Conservation (phyloP, 1,140 invertebrate species). For the Coptotermes formosanus region DNA sequence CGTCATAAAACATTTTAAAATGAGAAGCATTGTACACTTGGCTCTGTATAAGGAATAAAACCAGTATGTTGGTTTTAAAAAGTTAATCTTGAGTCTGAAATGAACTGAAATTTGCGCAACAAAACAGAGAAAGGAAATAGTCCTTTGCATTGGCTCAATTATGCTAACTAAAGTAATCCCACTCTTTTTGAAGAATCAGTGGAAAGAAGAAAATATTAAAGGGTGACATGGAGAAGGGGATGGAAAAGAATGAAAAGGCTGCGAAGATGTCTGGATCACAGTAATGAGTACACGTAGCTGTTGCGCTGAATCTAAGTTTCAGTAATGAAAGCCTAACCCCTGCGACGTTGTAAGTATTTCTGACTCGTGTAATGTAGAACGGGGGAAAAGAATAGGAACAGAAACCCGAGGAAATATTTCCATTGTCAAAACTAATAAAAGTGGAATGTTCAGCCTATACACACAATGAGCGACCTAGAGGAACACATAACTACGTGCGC, state of each 20-base stretch:
- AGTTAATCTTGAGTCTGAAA: no score
- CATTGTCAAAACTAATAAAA: background rate
- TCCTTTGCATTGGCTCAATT: background rate
- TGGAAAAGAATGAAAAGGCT: background rate
- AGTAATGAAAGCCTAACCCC: background rate
- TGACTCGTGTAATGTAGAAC: background rate
- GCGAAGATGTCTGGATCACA: background rate
- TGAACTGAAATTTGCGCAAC: background rate
- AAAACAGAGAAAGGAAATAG: background rate
- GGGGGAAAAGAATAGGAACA: background rate
- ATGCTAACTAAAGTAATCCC: background rate
- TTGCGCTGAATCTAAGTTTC: background rate
- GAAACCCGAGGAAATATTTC: background rate
- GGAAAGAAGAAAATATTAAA: background rate
- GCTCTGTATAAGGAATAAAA: no score
- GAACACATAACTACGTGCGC: background rate
- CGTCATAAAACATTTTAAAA: no score
- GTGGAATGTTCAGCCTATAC: background rate
- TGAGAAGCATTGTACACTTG: no score
- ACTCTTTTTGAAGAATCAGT: background rate
- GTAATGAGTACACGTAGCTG: background rate
- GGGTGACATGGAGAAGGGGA: background rate
- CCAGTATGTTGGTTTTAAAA: no score
- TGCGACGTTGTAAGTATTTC: background rate
- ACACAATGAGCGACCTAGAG: background rate